These are phyloP conservation scores for Oryzias celebensis DNA, from an alignment of 2,113 vertebrate genomes.

Conservation along the genomic window DNA sequence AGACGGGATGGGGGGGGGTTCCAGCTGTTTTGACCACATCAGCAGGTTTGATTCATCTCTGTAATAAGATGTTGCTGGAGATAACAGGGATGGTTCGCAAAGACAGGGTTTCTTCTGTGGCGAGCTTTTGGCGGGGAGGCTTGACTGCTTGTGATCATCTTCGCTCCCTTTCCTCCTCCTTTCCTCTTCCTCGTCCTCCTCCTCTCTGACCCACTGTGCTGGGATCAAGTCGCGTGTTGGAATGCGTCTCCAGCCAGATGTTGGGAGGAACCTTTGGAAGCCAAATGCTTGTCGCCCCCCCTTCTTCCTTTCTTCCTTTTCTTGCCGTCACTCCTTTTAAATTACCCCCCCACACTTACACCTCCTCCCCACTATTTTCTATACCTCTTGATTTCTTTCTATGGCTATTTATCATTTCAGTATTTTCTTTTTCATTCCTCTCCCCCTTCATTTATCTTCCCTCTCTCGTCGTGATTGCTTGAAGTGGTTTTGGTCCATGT, in stretches of 20 bases:
- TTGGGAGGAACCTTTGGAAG: slow-evolving; percentile 55
- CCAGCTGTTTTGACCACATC: slow-evolving; percentile 43
- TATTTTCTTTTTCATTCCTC: slow-evolving; percentile 53
- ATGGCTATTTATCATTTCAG: slow-evolving; percentile 48
- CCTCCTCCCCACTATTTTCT: slow-evolving; percentile 41
- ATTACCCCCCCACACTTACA: slow-evolving; percentile 12
- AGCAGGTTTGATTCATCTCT: slow-evolving; percentile 18
- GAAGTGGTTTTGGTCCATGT: slow-evolving; percentile 64
- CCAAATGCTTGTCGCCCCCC: slow-evolving; percentile 24
- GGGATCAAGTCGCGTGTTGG: slow-evolving; percentile 63
- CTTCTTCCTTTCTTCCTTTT: slow-evolving; percentile 1
- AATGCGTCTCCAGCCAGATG: slow-evolving; percentile 73
- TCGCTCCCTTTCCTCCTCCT: neutral
- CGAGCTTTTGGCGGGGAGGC: slow-evolving; percentile 14
- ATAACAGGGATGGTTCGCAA: slow-evolving; percentile 41
- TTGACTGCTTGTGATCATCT: slow-evolving; percentile 37
- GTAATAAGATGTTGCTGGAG: slow-evolving; percentile 51
- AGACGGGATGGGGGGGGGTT: slow-evolving; percentile 9
- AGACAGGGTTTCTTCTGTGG: slow-evolving; percentile 54
- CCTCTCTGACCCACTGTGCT: slow-evolving; percentile 64
- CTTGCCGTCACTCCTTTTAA: slow-evolving; percentile 43
- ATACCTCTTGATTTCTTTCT: slow-evolving; percentile 46
- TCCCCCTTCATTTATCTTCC: slow-evolving; percentile 42
- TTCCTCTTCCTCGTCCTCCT: slow-evolving; percentile 24
- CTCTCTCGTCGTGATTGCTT: slow-evolving; percentile 38